phyloP scores from a whole-genome alignment of 2,113 vertebrate genomes.

The Harpagus bidentatus region DNA sequence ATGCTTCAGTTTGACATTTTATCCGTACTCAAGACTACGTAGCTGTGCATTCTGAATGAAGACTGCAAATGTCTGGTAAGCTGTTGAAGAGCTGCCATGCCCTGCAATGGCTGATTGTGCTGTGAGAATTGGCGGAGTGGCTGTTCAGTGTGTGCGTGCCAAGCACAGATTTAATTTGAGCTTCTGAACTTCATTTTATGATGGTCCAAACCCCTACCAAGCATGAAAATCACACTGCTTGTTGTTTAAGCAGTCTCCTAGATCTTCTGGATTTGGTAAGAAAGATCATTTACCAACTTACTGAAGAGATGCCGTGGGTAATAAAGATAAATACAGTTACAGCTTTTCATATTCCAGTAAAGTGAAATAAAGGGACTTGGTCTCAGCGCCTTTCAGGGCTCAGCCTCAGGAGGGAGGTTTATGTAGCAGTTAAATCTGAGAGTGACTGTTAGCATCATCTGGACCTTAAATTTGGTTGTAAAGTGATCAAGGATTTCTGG shows the following conservation, averaged over 20 bases:
- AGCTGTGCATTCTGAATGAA: neutral
- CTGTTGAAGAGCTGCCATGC: neutral
- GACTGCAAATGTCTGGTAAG: neutral
- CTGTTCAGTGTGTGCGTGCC: neutral
- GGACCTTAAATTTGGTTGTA: neutral
- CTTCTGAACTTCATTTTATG: neutral
- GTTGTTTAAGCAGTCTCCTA: neutral
- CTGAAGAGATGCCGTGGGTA: neutral
- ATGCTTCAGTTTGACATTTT: slow-evolving; percentile 59
- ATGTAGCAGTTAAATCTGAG: neutral
- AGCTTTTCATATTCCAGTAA: neutral
- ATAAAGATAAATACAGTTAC: neutral
- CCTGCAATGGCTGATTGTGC: neutral
- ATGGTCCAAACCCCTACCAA: neutral
- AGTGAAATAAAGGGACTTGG: neutral
- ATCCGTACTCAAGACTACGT: neutral
- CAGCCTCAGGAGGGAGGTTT: neutral
- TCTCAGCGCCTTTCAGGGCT: fast-evolving
- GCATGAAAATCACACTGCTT: fast-evolving
- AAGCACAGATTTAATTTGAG: neutral
- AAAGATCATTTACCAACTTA: fast-evolving
- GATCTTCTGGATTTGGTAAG: neutral
- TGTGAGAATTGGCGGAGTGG: neutral
- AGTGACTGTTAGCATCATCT: neutral
- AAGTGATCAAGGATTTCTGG: neutral